Base-by-base conservation (phyloP, 2,888 invertebrate genomes). In the Amitus sp. region DNA sequence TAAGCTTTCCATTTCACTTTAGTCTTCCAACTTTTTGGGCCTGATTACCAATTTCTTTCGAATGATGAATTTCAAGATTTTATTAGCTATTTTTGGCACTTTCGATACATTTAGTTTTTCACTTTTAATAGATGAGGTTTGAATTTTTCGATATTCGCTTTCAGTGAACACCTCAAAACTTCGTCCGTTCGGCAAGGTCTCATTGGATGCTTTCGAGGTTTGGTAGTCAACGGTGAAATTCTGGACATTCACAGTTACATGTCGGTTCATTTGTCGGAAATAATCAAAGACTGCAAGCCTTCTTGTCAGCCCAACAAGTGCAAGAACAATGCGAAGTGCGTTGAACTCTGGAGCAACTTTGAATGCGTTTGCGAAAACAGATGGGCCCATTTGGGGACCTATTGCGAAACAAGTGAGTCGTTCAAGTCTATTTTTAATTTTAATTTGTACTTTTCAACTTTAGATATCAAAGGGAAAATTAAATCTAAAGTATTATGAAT, bases 231-330 rank as follows among this genome's bases (percentile, higher is more conserved):
- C 75, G 94, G 94, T 13, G 93, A 93, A 84, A 91, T 95, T 63
- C 84, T 96, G 37, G 94, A 96, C 76, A 93, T 97, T 66, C 93
- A 95, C 83, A 93, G 93, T 69, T 95, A 95, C 82, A 94, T 93
- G 92, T 93, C 94, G 34, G 94, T 94, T 23, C 94, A 95, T 83
- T 83, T 95, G 50, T 93, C 93, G 46, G 95, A 95, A 82, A 95
- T 96, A 63, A 94, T 94, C 60, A 92, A 93, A 79, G 95, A 95
- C 78, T 97, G 97, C 78, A 94, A 93, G 77, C 95, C 96, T 0
- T 95, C 95, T 0, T 97, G 97, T 82, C 94, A 94, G 66, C 95
- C 95, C 0, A 95, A 95, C 78, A 96, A 96, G 6, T 97, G 96
- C 79, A 90, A 92, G 80, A 96, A 97, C 79, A 94, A 91, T 42